Conservation (phyloP, 2,888 invertebrate genomes). For the Netelia melanura region DNA sequence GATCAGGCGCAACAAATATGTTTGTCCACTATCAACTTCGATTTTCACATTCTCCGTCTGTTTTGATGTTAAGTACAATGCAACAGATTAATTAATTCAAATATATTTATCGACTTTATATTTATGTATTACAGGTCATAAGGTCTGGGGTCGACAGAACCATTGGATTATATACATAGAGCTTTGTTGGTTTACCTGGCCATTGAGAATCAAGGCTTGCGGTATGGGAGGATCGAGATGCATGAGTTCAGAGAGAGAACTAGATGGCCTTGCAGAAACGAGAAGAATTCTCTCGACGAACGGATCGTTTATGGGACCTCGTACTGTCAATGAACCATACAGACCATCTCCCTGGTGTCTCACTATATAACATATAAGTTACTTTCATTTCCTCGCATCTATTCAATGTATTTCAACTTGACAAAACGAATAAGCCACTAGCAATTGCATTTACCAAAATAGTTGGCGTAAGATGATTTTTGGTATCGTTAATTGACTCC, state of each 20-base stretch:
- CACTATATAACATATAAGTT: constrained; percentile 81
- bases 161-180: not conserved
- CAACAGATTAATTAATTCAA: no score
- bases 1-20: constrained; percentile 86
- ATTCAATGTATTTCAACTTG: constrained; percentile 67
- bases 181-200: constrained; percentile 76
- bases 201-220: constrained; percentile 85
- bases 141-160: not conserved
- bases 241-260: constrained; percentile 86
- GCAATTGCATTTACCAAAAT: not conserved
- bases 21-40: constrained; percentile 84
- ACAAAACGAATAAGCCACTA: constrained; percentile 4
- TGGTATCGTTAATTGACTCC: not conserved
- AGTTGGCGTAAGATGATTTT: not conserved
- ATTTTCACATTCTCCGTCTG: constrained; percentile 65
- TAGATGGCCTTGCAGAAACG: constrained; percentile 86
- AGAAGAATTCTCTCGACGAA: constrained; percentile 85
- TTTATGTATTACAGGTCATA: no score
- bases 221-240: constrained; percentile 80
- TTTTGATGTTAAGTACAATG: constrained; percentile 35
- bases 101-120: no score
- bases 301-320: constrained; percentile 84
- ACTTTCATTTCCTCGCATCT: constrained; percentile 46
- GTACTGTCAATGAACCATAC: constrained; percentile 87
- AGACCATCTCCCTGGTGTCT: constrained; percentile 88